These are phyloP conservation scores for Philereme vetulata DNA, from an alignment of 2,888 invertebrate genomes.

Conservation along the genomic window DNA sequence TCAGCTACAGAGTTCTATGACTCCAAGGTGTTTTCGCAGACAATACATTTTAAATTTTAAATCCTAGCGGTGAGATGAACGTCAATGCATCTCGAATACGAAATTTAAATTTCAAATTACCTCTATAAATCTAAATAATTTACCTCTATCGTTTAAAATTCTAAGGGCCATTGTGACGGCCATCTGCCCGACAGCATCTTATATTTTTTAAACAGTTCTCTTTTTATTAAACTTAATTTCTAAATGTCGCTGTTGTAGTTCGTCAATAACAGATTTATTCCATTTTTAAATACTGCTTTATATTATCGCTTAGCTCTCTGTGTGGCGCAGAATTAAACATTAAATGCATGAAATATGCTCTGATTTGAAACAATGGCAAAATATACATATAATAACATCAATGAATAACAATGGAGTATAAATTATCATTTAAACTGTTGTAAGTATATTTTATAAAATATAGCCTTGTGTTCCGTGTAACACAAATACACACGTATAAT, in stretches of 20 bases:
- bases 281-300: slow-evolving; percentile 12
- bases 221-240: slow-evolving; percentile 22
- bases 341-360: slow-evolving; percentile 84
- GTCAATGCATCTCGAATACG: slow-evolving; percentile 52
- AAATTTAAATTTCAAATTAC: slow-evolving; percentile 58
- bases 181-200: slow-evolving; percentile 37
- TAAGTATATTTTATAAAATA: slow-evolving; percentile 80
- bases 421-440: slow-evolving; percentile 84
- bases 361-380: slow-evolving; percentile 84
- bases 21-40: slow-evolving; percentile 14
- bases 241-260: too few species aligned
- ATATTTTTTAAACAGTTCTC: slow-evolving; percentile 7
- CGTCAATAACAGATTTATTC: background rate
- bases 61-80: slow-evolving; percentile 35
- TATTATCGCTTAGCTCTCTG: slow-evolving; percentile 26
- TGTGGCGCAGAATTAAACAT: slow-evolving; percentile 63
- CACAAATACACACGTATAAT: slow-evolving; percentile 58
- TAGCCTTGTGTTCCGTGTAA: slow-evolving; percentile 72
- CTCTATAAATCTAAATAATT: slow-evolving; percentile 47
- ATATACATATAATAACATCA: slow-evolving; percentile 84
- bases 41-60: slow-evolving; percentile 53
- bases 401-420: slow-evolving; percentile 84
- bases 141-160: slow-evolving; percentile 24
- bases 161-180: background rate
- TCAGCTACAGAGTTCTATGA: slow-evolving; percentile 5